Conservation (phyloP, 2,113 vertebrate genomes). For the Osmerus mordax region DNA sequence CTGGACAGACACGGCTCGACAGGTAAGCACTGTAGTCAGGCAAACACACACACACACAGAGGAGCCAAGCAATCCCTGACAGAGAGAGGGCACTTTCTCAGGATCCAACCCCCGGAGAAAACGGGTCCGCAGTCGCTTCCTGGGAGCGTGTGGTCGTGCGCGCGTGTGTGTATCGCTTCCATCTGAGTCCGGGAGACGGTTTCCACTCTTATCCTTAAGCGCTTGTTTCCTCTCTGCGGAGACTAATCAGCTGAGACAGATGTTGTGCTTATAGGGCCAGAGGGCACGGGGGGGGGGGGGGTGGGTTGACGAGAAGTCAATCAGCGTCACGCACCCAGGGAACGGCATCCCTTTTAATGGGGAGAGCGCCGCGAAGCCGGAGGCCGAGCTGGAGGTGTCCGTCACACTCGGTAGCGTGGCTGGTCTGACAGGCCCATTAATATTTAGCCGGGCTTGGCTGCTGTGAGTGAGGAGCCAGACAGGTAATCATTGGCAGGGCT, state of each 20-base stretch:
- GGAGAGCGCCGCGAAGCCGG: conserved; percentile 10
- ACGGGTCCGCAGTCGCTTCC: too few species aligned
- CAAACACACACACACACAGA: too few species aligned
- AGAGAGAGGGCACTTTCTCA: too few species aligned
- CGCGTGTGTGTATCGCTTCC: neutral
- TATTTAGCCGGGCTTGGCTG: conserved; percentile 12
- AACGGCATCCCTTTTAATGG: conserved; percentile 21
- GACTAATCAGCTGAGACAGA: neutral
- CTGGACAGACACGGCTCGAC: too few species aligned
- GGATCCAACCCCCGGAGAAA: too few species aligned
- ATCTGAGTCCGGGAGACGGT: neutral
- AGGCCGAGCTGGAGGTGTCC: conserved; percentile 24
- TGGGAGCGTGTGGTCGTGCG: too few species aligned
- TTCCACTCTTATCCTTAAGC: neutral
- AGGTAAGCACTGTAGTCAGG: too few species aligned
- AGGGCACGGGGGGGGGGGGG: neutral
- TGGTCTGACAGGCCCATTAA: conserved; percentile 26
- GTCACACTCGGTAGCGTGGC: conserved; percentile 15
- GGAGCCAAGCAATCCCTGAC: too few species aligned
- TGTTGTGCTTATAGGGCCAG: neutral
- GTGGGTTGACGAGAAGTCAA: neutral
- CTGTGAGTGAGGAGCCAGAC: conserved; percentile 8
- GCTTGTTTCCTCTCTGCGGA: neutral
- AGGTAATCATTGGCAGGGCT: neutral
- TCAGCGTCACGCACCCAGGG: conserved; percentile 3